phyloP scores from a whole-genome alignment of 2,888 invertebrate species.

The Erebia palarica region DNA sequence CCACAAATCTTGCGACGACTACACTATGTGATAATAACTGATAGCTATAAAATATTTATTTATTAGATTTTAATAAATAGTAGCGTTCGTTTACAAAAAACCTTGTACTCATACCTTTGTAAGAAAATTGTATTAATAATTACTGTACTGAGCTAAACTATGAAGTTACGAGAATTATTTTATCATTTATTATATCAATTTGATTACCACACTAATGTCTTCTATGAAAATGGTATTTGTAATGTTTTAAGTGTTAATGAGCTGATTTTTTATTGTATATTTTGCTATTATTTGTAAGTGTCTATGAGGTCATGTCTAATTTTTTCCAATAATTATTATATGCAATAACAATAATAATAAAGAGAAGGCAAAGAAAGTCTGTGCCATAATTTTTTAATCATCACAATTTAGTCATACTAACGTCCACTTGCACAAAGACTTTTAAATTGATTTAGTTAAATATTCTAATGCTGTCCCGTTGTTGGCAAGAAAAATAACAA shows the following conservation, averaged over 20 bases:
- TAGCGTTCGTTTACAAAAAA: too few relatives aligned
- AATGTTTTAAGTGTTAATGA: not conserved
- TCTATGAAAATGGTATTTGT: not conserved
- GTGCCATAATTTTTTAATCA: conserved; percentile 35
- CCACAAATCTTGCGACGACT: conserved; percentile 43
- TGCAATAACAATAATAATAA: not conserved
- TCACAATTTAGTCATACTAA: conserved; percentile 20
- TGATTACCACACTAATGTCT: not conserved
- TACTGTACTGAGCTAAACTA: not conserved
- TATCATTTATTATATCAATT: not conserved
- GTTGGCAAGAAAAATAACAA: too few relatives aligned
- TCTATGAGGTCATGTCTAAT: not conserved
- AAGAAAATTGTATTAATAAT: not conserved
- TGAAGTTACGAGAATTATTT: not conserved
- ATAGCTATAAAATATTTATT: conserved; percentile 8
- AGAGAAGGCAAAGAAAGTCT: conserved; percentile 13
- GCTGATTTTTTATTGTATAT: not conserved
- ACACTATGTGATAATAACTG: conserved; percentile 19
- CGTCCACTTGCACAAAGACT: too few relatives aligned
- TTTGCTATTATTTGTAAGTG: too few relatives aligned
- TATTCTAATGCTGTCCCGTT: too few relatives aligned
- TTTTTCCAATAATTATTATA: not conserved
- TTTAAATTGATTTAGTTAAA: too few relatives aligned
- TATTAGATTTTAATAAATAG: not conserved
- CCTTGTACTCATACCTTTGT: too few relatives aligned